phyloP scores from a whole-genome alignment of 1,140 invertebrate species.

The Diuraphis noxia region DNA sequence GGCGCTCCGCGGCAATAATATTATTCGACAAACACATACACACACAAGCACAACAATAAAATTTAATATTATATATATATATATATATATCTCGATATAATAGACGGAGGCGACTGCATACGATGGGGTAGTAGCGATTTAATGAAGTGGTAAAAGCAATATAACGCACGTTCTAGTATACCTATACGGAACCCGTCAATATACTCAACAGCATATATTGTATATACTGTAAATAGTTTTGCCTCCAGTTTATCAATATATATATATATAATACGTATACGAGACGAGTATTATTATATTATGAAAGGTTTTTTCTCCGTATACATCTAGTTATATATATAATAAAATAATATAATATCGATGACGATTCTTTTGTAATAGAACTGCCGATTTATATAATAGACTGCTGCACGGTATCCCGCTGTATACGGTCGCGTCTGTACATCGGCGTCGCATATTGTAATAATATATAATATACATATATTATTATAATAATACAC shows the following conservation, averaged over 20 bases:
- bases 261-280: background rate
- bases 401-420: background rate
- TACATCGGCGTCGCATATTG: background rate
- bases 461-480: background rate
- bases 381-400: slow-evolving; percentile 20
- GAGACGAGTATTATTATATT: background rate
- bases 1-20: slow-evolving; percentile 27
- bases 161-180: background rate
- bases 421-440: background rate
- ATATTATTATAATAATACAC: slow-evolving; percentile 1
- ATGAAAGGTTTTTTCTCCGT: slow-evolving; percentile 5
- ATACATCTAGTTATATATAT: background rate
- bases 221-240: background rate
- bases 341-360: background rate
- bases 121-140: slow-evolving; percentile 4
- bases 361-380: background rate
- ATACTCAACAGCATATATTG: background rate
- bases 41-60: background rate
- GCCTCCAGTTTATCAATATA: background rate
- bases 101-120: background rate
- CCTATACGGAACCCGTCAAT: background rate
- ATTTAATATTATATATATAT: background rate
- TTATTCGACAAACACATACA: background rate
- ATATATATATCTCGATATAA: background rate
- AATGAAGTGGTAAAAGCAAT: slow-evolving; percentile 36